These are phyloP conservation scores for Zhuqinia jingwanae DNA, from an alignment of 2,888 invertebrate genomes.

Conservation along the genomic window DNA sequence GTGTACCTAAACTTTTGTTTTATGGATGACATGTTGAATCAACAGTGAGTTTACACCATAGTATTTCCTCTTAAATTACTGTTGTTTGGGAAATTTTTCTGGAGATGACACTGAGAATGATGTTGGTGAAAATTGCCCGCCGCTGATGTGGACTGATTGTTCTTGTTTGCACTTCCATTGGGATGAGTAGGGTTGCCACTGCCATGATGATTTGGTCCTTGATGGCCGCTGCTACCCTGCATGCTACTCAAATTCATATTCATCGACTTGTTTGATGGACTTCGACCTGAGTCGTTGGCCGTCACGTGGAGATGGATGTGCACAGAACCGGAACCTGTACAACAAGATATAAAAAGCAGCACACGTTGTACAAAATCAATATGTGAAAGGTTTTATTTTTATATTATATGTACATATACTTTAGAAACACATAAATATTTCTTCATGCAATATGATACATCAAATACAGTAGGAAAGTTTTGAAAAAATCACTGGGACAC, in stretches of 20 bases:
- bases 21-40: no score
- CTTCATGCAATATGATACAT: no score
- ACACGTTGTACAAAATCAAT: no score
- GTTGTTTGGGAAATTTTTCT: slow-evolving; percentile 37
- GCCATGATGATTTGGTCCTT: slow-evolving; percentile 30
- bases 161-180: slow-evolving; percentile 51
- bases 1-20: no score
- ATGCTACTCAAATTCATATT: slow-evolving; percentile 56
- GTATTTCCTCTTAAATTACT: slow-evolving; percentile 35
- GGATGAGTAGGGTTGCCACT: slow-evolving; percentile 51
- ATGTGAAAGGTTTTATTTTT: no score
- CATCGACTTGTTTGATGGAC: slow-evolving; percentile 60
- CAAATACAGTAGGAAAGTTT: no score
- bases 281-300: slow-evolving; percentile 65
- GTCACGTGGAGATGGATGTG: slow-evolving; percentile 76
- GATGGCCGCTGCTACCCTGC: slow-evolving; percentile 1
- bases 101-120: slow-evolving; percentile 56
- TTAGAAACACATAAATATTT: no score
- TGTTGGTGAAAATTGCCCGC: slow-evolving; percentile 36
- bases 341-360: no score
- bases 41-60: slow-evolving; percentile 24
- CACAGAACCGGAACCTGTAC: slow-evolving; percentile 74
- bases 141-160: not conserved
- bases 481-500: no score
- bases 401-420: no score